Base-by-base conservation (phyloP, 2,888 invertebrate species). In the Ophion costatus region DNA sequence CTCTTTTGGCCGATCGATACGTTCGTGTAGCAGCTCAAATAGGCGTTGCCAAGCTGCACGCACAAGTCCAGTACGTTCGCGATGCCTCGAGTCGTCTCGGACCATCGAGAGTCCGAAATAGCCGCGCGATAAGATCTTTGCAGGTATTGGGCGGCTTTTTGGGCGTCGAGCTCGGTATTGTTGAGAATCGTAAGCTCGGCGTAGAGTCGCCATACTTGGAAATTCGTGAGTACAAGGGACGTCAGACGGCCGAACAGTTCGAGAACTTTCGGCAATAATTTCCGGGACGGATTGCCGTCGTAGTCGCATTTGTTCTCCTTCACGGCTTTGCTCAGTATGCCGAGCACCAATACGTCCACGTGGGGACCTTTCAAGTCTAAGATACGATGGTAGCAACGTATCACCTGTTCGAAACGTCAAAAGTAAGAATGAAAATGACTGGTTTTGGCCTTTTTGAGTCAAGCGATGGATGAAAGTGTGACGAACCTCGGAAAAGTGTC, bases 361-460 rank as follows among this genome's bases (percentile, higher is more conserved):
- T 97, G 98, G 91, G 97, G 96, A 76, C 96, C 96, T 93, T 96
- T 96, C n/a, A 99, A 94, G 91, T 99, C 98, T 51, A 98, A 94
- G 69, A 99, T 94, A 29, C 98, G 96, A 93, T 98, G 97, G 91
- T 97, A 97, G 0, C 98, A 97, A 84, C 96, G 96, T 82, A 99
- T 96, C 3, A 97, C 95, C 94, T 94, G 86, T 20, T 84, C 3
- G n/a, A 61, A 87, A 83, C 45, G 2, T 42, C n/a, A 20, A 5
- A 5, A 29, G 2, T 1, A n/a, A 61, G 38, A 51, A 42, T 24
- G 29, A 83, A 29, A 88, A 82, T 24, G 42, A 11, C 76, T 82
- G 61, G 57, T 64, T 33, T 59, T 38, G 67, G n/a, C 14, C 3
- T 20, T 45, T 22, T 42, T 73, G 29, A 56, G 2, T 33, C 1